Evolutionary conservation across 1,140 invertebrate species (phyloP).

Genomic region (Charaxes varanes): DNA sequence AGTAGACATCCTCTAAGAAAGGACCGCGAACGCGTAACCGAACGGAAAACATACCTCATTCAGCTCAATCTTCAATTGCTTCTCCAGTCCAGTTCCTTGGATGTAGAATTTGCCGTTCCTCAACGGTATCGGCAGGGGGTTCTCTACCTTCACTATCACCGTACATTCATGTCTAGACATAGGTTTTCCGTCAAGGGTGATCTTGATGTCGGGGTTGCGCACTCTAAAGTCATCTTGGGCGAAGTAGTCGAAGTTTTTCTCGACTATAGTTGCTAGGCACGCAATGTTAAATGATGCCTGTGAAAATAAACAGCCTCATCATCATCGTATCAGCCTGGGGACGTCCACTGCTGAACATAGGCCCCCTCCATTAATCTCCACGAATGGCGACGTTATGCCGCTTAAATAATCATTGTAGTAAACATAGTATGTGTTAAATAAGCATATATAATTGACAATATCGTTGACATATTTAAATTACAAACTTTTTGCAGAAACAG

Average conservation of each 20-base stretch:
- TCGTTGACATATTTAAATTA: too few species aligned
- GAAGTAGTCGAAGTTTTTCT: slow-evolving; percentile 91
- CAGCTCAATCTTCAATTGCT: slow-evolving; percentile 82
- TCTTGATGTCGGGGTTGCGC: slow-evolving; percentile 90
- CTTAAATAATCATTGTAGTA: too few species aligned
- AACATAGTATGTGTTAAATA: too few species aligned
- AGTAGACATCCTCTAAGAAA: too few species aligned
- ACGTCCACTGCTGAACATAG: too few species aligned
- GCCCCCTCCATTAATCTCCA: too few species aligned
- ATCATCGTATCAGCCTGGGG: too few species aligned
- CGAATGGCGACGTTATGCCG: too few species aligned
- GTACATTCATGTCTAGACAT: slow-evolving; percentile 78
- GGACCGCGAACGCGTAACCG: too few species aligned
- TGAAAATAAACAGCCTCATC: slow-evolving; percentile 26
- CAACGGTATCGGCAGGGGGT: slow-evolving; percentile 86
- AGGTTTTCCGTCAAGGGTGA: slow-evolving; percentile 79
- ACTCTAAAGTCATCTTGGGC: slow-evolving; percentile 93
- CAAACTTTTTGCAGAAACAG: too few species aligned
- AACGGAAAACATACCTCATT: slow-evolving; percentile 78
- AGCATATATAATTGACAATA: too few species aligned
- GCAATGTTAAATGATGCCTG: slow-evolving; percentile 90
- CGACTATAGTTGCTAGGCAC: slow-evolving; percentile 85
- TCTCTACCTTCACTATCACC: slow-evolving; percentile 83
- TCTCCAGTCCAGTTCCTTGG: slow-evolving; percentile 85
- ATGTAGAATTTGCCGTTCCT: slow-evolving; percentile 85